A percentile compares a stretch with the other conserved stretches of the same genome.
Evolutionary conservation across 2,888 invertebrate genomes (phyloP).

Genomic region (Caenorhabditis angaria): DNA sequence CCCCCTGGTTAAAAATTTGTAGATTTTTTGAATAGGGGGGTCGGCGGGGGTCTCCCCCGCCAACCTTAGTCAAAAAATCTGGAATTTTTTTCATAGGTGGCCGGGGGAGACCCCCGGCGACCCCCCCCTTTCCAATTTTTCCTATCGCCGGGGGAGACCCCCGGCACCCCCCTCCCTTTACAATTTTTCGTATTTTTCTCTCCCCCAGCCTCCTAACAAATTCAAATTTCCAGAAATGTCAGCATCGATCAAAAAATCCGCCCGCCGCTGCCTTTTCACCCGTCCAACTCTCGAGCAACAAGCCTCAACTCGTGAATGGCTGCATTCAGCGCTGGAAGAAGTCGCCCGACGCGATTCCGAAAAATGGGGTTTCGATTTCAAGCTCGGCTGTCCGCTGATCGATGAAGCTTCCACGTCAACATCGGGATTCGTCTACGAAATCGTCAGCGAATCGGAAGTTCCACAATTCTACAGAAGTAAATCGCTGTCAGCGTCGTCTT

Average conservation of each 20-base stretch:
- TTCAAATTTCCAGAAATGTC: slow-evolving; percentile 2
- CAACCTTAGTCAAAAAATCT: too few relatives aligned
- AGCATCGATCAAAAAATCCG: slow-evolving; percentile 12
- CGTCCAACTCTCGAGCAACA: slow-evolving; percentile 29
- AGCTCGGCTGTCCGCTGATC: slow-evolving; percentile 31
- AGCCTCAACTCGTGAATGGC: slow-evolving; percentile 16
- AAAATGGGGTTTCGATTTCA: slow-evolving; percentile 49
- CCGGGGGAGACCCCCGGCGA: too few relatives aligned
- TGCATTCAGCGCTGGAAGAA: slow-evolving; percentile 21
- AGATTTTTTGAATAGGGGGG: neutral
- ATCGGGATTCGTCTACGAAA: slow-evolving; percentile 19
- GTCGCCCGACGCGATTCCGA: slow-evolving; percentile 21
- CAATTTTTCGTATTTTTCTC: neutral
- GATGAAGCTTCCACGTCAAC: slow-evolving; percentile 3
- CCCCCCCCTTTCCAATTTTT: neutral
- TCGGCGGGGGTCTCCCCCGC: too few relatives aligned
- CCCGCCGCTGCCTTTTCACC: slow-evolving; percentile 39
- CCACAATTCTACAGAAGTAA: slow-evolving; percentile 32
- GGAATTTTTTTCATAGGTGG: too few relatives aligned
- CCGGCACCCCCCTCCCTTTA: neutral
- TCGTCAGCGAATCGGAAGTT: slow-evolving; percentile 14
- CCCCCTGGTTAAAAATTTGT: neutral
- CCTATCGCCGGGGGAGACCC: neutral
- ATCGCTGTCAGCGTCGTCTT: neutral
- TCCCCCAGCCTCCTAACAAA: too few relatives aligned